Conservation (phyloP, 1,140 invertebrate species). For the Drosophila santomea region DNA sequence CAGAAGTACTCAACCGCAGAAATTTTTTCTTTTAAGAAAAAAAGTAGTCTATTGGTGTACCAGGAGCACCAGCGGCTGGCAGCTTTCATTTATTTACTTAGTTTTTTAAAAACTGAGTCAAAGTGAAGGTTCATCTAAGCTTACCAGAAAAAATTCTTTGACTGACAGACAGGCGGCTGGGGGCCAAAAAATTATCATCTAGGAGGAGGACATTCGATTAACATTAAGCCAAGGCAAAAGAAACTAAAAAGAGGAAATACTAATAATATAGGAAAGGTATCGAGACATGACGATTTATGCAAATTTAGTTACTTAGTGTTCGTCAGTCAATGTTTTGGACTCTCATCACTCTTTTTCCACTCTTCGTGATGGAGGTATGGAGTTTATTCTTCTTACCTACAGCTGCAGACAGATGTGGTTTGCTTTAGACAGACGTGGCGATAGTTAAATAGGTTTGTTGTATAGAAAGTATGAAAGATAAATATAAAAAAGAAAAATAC, state of each 20-base stretch:
- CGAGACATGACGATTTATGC: constrained; percentile 47
- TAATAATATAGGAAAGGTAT: neutral
- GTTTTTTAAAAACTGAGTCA: constrained; percentile 66
- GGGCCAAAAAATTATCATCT: constrained; percentile 13
- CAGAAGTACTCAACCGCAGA: neutral
- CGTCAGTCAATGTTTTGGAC: constrained; percentile 75
- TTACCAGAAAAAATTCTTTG: constrained; percentile 30
- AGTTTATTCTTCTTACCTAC: no score
- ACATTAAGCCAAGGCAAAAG: constrained; percentile 65
- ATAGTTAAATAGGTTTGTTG: constrained; percentile 17
- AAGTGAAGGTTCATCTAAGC: constrained; percentile 58
- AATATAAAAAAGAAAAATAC: no score
- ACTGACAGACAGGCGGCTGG: constrained; percentile 25
- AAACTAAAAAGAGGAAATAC: constrained; percentile 4
- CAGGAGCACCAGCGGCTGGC: constrained; percentile 41
- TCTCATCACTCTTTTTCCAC: constrained; percentile 62
- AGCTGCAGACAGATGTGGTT: neutral
- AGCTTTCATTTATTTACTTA: constrained; percentile 74
- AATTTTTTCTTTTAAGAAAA: neutral
- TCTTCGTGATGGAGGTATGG: neutral
- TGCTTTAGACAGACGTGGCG: neutral
- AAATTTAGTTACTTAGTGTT: constrained; percentile 79
- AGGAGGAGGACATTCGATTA: constrained; percentile 70
- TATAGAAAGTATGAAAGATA: no score
- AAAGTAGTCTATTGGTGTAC: constrained; percentile 1